A percentile compares a stretch with the other conserved stretches of the same genome.
Evolutionary conservation across 2,797 vertebrate genomes (phyloP).

Genomic region (Lophotriccus pileatus): DNA sequence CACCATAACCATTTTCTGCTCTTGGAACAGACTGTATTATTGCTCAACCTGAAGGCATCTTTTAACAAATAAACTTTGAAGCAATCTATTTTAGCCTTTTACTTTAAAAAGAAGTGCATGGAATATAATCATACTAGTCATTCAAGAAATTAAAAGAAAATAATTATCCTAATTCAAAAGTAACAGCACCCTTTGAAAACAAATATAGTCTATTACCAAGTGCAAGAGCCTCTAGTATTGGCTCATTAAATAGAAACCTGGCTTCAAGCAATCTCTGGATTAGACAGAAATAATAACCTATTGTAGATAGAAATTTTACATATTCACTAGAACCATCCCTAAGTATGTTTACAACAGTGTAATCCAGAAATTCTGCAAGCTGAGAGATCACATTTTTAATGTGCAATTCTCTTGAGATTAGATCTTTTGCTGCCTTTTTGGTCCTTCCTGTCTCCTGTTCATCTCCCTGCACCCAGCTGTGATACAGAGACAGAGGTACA

Average conservation of each 20-base stretch:
- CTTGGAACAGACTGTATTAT: background rate
- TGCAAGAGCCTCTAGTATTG: background rate
- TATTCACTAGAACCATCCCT: background rate
- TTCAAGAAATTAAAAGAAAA: background rate
- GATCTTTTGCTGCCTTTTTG: background rate
- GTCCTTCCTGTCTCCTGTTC: background rate
- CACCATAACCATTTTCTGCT: background rate
- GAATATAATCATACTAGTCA: background rate
- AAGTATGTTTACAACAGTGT: background rate
- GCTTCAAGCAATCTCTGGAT: background rate
- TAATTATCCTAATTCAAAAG: background rate
- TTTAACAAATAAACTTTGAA: background rate
- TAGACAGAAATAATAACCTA: background rate
- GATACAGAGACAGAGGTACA: background rate
- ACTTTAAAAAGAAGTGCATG: background rate
- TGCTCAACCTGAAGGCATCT: background rate
- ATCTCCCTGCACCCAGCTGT: accelerated
- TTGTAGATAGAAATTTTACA: background rate
- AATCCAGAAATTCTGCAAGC: background rate
- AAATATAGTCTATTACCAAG: background rate
- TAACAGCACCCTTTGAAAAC: background rate
- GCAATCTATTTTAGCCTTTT: background rate
- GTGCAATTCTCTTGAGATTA: background rate
- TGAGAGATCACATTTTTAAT: background rate
- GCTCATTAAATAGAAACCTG: background rate